These are phyloP conservation scores for Rhopilema esculentum DNA, from an alignment of 30 jellyfish, hydroid and myxozoan genomes.

Conservation along the genomic window DNA sequence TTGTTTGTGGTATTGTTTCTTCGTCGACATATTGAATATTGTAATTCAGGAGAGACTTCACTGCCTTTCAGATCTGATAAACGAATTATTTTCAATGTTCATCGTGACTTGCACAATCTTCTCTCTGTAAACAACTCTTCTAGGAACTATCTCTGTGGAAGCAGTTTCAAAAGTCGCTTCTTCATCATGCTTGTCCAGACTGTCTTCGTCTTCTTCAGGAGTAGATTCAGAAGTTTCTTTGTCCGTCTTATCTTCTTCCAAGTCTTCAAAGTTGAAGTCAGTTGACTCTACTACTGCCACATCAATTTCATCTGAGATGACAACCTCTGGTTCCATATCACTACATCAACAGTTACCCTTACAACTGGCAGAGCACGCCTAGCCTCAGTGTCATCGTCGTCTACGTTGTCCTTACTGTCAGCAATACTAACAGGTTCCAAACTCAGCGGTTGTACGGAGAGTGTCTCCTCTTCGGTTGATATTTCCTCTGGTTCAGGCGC, in stretches of 20 bases:
- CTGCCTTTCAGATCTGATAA: background rate
- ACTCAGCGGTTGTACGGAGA: background rate
- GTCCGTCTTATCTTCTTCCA: conserved; percentile 5
- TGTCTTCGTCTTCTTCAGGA: conserved; percentile 14
- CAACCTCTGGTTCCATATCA: background rate
- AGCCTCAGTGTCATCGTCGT: background rate
- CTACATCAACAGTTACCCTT: background rate
- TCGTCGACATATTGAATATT: background rate
- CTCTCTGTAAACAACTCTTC: conserved; percentile 13
- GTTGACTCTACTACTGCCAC: conserved; percentile 24
- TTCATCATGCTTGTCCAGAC: background rate
- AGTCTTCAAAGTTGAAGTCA: background rate
- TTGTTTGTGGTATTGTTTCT: background rate
- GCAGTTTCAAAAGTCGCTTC: background rate
- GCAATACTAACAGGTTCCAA: background rate
- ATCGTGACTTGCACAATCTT: background rate
- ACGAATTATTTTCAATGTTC: background rate
- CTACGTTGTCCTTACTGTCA: background rate
- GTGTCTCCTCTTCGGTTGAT: background rate
- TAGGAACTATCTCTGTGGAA: conserved; percentile 14
- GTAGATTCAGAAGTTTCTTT: background rate
- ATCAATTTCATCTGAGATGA: background rate
- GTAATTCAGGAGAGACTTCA: background rate
- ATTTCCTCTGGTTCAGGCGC: background rate
- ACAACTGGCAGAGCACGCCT: background rate